Evolutionary conservation across 2,113 vertebrate species (phyloP).

Genomic region (Ploceus nigricollis): DNA sequence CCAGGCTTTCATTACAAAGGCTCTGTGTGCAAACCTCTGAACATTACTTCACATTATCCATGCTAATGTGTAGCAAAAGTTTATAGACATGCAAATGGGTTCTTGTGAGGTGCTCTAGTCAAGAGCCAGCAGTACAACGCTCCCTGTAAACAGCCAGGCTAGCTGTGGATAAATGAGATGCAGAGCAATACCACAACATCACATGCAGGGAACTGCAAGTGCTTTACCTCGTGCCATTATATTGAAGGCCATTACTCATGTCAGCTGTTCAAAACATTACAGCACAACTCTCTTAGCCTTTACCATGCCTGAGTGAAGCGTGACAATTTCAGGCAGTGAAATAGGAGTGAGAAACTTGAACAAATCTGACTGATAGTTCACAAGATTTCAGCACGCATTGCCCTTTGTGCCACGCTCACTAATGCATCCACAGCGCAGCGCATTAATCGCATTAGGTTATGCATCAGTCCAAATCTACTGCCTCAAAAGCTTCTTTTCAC

Average conservation of each 20-base stretch:
- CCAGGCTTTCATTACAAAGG: background rate
- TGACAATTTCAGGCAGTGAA: background rate
- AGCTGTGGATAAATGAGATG: background rate
- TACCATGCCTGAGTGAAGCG: background rate
- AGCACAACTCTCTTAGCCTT: background rate
- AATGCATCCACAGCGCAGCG: background rate
- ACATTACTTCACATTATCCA: background rate
- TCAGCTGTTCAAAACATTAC: background rate
- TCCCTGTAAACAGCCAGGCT: background rate
- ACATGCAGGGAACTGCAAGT: background rate
- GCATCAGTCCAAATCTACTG: background rate
- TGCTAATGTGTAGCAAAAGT: background rate
- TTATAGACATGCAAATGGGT: background rate
- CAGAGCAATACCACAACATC: background rate
- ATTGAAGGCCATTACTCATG: background rate
- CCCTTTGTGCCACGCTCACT: background rate
- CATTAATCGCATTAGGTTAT: background rate
- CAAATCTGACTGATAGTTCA: slow-evolving; percentile 3
- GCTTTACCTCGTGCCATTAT: background rate
- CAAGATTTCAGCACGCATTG: background rate
- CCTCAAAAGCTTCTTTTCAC: background rate
- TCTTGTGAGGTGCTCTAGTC: background rate
- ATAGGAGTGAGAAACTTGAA: background rate
- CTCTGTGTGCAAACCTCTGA: background rate
- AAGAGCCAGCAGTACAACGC: background rate